phyloP scores from a whole-genome alignment of 2,113 vertebrate genomes.

The Myotis lucifugus region DNA sequence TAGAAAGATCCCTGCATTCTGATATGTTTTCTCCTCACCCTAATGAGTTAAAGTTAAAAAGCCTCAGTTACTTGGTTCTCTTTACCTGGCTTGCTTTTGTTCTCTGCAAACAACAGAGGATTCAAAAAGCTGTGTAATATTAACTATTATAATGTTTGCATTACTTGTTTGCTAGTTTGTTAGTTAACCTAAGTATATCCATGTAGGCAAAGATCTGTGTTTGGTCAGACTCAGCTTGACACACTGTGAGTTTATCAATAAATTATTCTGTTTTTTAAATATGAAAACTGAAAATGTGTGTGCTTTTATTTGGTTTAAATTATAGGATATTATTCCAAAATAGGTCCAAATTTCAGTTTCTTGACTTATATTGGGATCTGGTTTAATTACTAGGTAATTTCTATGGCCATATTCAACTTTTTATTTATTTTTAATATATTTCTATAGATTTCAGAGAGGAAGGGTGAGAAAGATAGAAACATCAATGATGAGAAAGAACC shows the following conservation, averaged over 20 bases:
- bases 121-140: neutral
- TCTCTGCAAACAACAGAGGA: neutral
- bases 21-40: fast-evolving
- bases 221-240: neutral
- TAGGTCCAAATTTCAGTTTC: neutral
- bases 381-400: neutral
- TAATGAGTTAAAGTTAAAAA: neutral
- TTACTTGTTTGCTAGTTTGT: neutral
- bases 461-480: too few species aligned
- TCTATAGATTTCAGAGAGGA: too few species aligned
- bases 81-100: neutral
- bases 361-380: neutral
- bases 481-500: too few species aligned
- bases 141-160: neutral
- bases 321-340: neutral
- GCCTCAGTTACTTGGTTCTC: neutral
- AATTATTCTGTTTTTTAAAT: neutral
- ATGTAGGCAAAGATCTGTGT: neutral
- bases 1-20: neutral
- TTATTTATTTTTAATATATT: too few species aligned
- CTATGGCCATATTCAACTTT: neutral
- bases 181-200: neutral
- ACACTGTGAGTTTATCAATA: neutral
- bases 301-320: neutral
- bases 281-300: neutral